Conservation (phyloP, 2,888 invertebrate genomes). For the Ernsta delagoae region DNA sequence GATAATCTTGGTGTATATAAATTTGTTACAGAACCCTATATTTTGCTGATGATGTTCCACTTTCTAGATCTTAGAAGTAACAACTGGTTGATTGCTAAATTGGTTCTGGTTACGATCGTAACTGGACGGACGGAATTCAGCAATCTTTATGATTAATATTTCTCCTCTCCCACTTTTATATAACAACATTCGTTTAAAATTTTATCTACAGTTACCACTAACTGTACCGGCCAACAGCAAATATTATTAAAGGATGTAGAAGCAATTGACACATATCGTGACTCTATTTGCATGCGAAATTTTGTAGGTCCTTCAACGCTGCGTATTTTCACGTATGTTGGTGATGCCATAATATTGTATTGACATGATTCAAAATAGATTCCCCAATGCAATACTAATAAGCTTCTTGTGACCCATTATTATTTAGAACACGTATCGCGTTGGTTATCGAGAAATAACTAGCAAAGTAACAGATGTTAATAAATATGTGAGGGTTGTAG, state of each 20-base stretch:
- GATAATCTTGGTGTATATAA: background rate
- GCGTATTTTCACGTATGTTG: constrained; percentile 19
- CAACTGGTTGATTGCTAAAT: constrained; percentile 6
- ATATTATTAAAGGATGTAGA: constrained; percentile 37
- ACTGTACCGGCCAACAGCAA: constrained; percentile 7
- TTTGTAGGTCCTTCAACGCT: constrained; percentile 5
- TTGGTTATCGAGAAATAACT: constrained; percentile 13
- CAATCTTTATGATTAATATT: background rate
- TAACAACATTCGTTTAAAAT: constrained; percentile 15
- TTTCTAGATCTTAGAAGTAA: constrained; percentile 2
- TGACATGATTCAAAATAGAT: constrained; percentile 24
- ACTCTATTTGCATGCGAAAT: constrained; percentile 41
- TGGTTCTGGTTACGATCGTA: constrained; percentile 4
- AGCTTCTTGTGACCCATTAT: constrained; percentile 12
- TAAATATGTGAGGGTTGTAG: background rate
- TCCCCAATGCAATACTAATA: constrained; percentile 12
- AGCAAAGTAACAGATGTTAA: constrained; percentile 13
- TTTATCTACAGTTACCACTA: background rate
- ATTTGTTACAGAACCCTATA: background rate
- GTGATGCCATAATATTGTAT: constrained; percentile 19
- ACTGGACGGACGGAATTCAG: constrained; percentile 5
- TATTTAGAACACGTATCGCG: constrained; percentile 5
- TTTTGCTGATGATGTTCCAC: constrained; percentile 3
- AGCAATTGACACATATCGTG: constrained; percentile 44
- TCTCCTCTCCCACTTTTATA: constrained; percentile 12